These are phyloP conservation scores for Theretra japonica DNA, from an alignment of 2,888 invertebrate species.

Conservation along the genomic window DNA sequence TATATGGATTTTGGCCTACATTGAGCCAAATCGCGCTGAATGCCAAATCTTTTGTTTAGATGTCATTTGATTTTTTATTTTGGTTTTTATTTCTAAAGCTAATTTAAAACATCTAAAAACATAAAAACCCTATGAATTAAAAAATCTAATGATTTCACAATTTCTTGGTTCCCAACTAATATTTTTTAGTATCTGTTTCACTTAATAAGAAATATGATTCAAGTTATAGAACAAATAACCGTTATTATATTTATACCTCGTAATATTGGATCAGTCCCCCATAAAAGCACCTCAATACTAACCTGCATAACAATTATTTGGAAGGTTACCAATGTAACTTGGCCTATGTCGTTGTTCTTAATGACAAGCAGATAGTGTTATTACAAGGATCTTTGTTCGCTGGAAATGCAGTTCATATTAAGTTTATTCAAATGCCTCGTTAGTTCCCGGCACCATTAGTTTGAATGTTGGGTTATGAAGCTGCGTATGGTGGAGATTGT, in stretches of 20 bases:
- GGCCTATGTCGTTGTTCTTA: slow-evolving; percentile 23
- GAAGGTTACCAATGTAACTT: slow-evolving; percentile 22
- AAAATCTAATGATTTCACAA: too few relatives aligned
- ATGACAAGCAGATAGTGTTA: slow-evolving; percentile 27
- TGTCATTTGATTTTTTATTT: too few relatives aligned
- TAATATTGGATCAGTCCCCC: neutral
- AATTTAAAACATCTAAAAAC: too few relatives aligned
- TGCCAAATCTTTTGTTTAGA: too few relatives aligned
- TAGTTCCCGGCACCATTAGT: slow-evolving; percentile 12
- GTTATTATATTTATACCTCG: neutral
- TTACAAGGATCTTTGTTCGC: slow-evolving; percentile 7
- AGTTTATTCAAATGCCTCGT: slow-evolving; percentile 25
- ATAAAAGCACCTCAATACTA: neutral
- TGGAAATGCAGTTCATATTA: slow-evolving; percentile 21
- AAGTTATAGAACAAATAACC: neutral
- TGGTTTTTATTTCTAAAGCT: too few relatives aligned
- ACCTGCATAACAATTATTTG: slow-evolving; percentile 25
- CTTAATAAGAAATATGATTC: too few relatives aligned
- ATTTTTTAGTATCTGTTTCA: too few relatives aligned
- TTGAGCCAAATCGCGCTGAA: too few relatives aligned
- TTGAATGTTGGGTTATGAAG: slow-evolving; percentile 21
- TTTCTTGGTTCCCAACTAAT: too few relatives aligned
- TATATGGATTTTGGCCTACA: too few relatives aligned
- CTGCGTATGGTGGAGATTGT: slow-evolving; percentile 7
- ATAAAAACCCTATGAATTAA: too few relatives aligned